A percentile compares a stretch with the other conserved stretches of the same genome.
Evolutionary conservation across 2,888 invertebrate species (phyloP).

Genomic region (Erebia epiphron): DNA sequence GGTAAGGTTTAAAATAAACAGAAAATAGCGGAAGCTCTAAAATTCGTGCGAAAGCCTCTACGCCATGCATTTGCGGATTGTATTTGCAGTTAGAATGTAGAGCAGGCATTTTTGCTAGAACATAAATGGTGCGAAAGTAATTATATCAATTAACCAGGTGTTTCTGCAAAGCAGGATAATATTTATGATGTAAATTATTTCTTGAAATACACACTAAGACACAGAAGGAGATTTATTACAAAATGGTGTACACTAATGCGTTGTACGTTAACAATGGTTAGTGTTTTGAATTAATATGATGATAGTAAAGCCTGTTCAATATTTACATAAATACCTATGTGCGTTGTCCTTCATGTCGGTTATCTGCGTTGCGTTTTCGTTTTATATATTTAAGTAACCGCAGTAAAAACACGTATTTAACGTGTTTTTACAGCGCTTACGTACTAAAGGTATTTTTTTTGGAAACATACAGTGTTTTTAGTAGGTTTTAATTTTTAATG

Average conservation of each 20-base stretch:
- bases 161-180: slow-evolving; percentile 16
- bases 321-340: background rate
- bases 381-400: background rate
- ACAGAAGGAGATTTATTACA: background rate
- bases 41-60: background rate
- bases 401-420: no score
- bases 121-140: slow-evolving; percentile 16
- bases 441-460: background rate
- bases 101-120: slow-evolving; percentile 2
- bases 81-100: background rate
- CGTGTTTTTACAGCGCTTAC: background rate
- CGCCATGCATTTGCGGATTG: background rate
- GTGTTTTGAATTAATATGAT: background rate
- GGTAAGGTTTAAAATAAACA: no score
- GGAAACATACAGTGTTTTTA: background rate
- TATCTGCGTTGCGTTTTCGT: background rate
- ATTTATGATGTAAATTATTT: slow-evolving; percentile 15
- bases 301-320: background rate
- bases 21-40: background rate
- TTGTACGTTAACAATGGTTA: background rate
- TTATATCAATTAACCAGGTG: slow-evolving; percentile 22
- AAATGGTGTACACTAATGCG: background rate
- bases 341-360: background rate
- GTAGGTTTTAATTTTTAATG: background rate
- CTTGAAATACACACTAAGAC: background rate